These are phyloP conservation scores for Leuctra nigra DNA, from an alignment of 2,888 invertebrate species.

Conservation along the genomic window DNA sequence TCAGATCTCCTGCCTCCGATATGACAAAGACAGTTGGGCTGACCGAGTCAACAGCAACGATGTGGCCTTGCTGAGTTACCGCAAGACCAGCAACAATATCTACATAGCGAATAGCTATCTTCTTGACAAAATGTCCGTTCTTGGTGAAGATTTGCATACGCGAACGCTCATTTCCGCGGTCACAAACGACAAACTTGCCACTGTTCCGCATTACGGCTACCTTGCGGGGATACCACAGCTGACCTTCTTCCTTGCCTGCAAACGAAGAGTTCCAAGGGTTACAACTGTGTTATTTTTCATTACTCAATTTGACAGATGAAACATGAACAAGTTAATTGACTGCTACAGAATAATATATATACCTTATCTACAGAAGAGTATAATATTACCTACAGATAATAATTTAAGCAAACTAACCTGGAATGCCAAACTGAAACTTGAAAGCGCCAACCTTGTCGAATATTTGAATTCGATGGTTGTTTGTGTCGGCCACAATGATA, in stretches of 20 bases:
- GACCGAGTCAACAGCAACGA: conserved; percentile 95
- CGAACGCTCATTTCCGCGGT: conserved; percentile 92
- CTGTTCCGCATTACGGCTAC: conserved; percentile 84
- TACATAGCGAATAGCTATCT: conserved; percentile 83
- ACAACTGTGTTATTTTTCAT: background rate
- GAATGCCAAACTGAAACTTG: conserved; percentile 90
- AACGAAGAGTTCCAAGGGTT: background rate
- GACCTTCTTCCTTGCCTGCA: conserved; percentile 76
- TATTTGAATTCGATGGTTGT: conserved; percentile 95
- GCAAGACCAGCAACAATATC: conserved; percentile 92
- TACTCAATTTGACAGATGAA: background rate
- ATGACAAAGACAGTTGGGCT: conserved; percentile 95
- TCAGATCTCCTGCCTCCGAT: conserved; percentile 83
- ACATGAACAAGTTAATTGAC: background rate
- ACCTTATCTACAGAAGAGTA: too few species aligned
- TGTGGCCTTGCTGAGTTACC: conserved; percentile 85
- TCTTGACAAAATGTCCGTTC: conserved; percentile 91
- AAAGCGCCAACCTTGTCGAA: conserved; percentile 91
- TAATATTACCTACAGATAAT: too few species aligned
- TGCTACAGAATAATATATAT: background rate
- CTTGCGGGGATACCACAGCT: conserved; percentile 95
- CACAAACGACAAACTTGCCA: conserved; percentile 93
- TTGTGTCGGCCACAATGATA: conserved; percentile 94
- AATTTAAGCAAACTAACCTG: conserved; percentile 48
- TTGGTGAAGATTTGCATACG: conserved; percentile 97